Conservation (phyloP, 2,888 invertebrate genomes). For the Pterostichus madidus region DNA sequence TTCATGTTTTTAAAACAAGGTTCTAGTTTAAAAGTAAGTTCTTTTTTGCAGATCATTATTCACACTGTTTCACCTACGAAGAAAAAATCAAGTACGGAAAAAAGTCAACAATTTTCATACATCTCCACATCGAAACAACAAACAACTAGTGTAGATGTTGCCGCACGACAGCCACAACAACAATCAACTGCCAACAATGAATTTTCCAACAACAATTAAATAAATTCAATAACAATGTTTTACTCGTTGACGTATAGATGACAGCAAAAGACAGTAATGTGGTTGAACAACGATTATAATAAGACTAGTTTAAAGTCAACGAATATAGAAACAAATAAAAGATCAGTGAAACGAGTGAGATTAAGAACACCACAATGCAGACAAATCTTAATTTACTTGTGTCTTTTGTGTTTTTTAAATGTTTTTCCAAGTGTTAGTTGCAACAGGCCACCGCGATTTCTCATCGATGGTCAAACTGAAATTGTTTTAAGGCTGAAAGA, state of each 20-base stretch:
- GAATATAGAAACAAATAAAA: conserved; percentile 37
- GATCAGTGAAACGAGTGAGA: conserved; percentile 29
- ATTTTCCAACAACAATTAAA: conserved; percentile 22
- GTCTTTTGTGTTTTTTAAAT: conserved; percentile 17
- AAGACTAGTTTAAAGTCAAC: conserved; percentile 49
- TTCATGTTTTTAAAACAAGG: conserved; percentile 33
- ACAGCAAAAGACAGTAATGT: conserved; percentile 46
- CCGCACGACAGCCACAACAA: background rate
- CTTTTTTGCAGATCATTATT: conserved; percentile 51
- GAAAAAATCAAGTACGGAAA: conserved; percentile 18
- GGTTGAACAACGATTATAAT: conserved; percentile 51
- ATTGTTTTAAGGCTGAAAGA: conserved; percentile 94
- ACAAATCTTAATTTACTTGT: conserved; percentile 37
- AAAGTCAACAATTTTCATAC: conserved; percentile 30
- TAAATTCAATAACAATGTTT: conserved; percentile 46
- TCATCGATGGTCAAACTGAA: conserved; percentile 93
- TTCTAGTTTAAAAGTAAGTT: conserved; percentile 50
- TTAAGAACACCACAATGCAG: conserved; percentile 36
- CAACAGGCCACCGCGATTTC: conserved; percentile 92
- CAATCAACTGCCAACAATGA: conserved; percentile 28
- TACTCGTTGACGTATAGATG: conserved; percentile 24
- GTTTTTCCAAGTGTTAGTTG: conserved; percentile 72
- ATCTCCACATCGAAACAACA: background rate
- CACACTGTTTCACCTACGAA: conserved; percentile 33
- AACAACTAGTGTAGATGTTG: background rate